phyloP scores from a whole-genome alignment of 2,888 invertebrate species.

The Agapetus fuscipes region DNA sequence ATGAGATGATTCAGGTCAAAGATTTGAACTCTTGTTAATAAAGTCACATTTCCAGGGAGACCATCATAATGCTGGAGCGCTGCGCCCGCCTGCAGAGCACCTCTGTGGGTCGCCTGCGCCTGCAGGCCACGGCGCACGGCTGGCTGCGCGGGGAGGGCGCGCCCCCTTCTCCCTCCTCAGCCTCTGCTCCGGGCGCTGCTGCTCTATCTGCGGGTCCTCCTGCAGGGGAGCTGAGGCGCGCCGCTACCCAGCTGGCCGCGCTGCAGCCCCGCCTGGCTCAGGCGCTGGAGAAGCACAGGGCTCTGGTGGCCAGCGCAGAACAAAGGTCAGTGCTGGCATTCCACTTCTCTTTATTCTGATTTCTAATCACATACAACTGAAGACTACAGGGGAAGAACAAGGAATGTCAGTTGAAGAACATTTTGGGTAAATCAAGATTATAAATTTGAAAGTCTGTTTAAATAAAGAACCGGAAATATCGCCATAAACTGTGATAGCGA shows the following conservation, averaged over 20 bases:
- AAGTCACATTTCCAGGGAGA: slow-evolving; percentile 7
- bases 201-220: slow-evolving; percentile 6
- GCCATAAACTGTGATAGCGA: no score
- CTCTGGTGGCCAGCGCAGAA: slow-evolving; percentile 26
- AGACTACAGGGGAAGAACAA: no score
- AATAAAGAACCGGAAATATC: no score
- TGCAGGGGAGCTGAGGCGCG: slow-evolving; percentile 23
- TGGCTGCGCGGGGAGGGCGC: slow-evolving; percentile 16
- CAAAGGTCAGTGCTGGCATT: slow-evolving; percentile 19
- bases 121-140: slow-evolving; percentile 14
- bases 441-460: no score
- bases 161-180: neutral
- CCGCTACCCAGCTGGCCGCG: slow-evolving; percentile 18
- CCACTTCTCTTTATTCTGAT: no score
- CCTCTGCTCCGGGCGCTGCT: neutral
- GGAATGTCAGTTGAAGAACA: no score
- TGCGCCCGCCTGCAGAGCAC: slow-evolving; percentile 7
- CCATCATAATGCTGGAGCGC: slow-evolving; percentile 9
- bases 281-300: slow-evolving; percentile 24
- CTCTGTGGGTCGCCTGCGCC: slow-evolving; percentile 10
- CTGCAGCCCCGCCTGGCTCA: slow-evolving; percentile 24
- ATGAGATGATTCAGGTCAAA: no score
- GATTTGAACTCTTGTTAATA: slow-evolving; percentile 2
- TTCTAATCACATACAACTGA: no score
- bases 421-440: no score